These are phyloP conservation scores for Chlorospingus semifuscus DNA, from an alignment of 2,797 vertebrate genomes.

Conservation along the genomic window DNA sequence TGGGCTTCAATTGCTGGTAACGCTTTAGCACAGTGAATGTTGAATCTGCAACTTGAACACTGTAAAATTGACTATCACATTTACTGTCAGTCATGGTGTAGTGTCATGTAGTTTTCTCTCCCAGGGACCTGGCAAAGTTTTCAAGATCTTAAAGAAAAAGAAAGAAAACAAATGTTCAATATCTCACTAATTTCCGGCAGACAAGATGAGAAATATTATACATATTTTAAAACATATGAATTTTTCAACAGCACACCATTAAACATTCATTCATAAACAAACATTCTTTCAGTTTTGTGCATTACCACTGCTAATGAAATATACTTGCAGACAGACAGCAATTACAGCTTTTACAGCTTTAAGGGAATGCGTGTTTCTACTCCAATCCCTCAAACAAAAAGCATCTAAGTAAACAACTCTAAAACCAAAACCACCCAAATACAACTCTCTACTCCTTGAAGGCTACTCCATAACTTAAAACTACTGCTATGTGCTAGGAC, in stretches of 20 bases:
- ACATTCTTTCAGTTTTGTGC: neutral
- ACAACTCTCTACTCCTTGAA: neutral
- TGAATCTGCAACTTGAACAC: constrained; percentile 96
- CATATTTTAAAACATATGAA: neutral
- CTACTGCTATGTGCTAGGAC: neutral
- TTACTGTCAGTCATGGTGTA: constrained; percentile 90
- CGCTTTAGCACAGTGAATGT: constrained; percentile 93
- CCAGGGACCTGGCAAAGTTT: constrained; percentile 30
- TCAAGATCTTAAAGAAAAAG: constrained; percentile 60
- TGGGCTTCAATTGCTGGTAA: constrained; percentile 92
- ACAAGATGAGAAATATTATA: neutral
- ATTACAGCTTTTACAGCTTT: neutral
- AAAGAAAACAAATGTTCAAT: constrained; percentile 33
- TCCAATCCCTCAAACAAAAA: neutral
- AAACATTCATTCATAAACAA: neutral
- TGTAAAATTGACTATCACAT: constrained; percentile 92
- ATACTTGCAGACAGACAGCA: neutral
- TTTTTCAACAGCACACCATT: neutral
- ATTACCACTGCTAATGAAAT: constrained; percentile 1
- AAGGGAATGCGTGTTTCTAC: neutral
- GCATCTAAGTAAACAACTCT: neutral
- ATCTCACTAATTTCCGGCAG: neutral
- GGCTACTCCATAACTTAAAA: neutral
- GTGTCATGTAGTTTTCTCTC: constrained; percentile 68
- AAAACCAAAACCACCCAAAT: neutral